Evolutionary conservation across 2,113 vertebrate species (phyloP).

Genomic region (Motacilla tschutschensis): DNA sequence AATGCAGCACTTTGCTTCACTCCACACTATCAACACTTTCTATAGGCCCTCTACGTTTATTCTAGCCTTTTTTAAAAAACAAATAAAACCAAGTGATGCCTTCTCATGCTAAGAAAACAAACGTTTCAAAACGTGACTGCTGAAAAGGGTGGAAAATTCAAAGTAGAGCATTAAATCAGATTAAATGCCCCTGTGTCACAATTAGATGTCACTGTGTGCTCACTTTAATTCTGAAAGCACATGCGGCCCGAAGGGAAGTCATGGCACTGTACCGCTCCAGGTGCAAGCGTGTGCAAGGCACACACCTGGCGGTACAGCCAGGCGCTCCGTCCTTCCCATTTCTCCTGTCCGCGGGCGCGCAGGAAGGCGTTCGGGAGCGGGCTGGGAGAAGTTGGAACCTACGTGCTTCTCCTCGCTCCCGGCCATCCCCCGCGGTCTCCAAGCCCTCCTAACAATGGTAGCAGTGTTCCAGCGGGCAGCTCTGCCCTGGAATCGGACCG

Average conservation of each 20-base stretch:
- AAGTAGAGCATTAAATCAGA: background rate
- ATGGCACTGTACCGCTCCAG: background rate
- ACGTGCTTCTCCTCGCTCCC: background rate
- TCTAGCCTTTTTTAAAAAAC: rapidly evolving
- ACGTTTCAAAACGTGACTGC: background rate
- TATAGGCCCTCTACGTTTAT: background rate
- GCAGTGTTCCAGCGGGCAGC: slow-evolving; percentile 1
- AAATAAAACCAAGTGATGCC: background rate
- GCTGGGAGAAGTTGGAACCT: slow-evolving; percentile 9
- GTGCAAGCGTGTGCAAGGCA: background rate
- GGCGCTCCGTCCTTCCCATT: background rate
- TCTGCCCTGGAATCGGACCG: background rate
- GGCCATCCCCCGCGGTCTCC: background rate
- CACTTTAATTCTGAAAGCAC: background rate
- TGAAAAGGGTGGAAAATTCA: background rate
- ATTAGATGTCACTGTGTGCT: slow-evolving; percentile 44
- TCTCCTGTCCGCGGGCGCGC: background rate
- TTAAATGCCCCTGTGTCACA: slow-evolving; percentile 6
- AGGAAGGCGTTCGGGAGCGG: background rate
- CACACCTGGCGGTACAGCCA: background rate
- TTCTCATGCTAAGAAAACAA: background rate
- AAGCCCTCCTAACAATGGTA: slow-evolving; percentile 15
- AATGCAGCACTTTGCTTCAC: background rate
- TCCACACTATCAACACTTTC: background rate
- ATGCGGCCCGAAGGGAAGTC: background rate